A percentile compares a stretch with the other conserved stretches of the same genome.
These are phyloP conservation scores for Mirounga angustirostris DNA, from an alignment of 2,113 vertebrate species.

Conservation along the genomic window DNA sequence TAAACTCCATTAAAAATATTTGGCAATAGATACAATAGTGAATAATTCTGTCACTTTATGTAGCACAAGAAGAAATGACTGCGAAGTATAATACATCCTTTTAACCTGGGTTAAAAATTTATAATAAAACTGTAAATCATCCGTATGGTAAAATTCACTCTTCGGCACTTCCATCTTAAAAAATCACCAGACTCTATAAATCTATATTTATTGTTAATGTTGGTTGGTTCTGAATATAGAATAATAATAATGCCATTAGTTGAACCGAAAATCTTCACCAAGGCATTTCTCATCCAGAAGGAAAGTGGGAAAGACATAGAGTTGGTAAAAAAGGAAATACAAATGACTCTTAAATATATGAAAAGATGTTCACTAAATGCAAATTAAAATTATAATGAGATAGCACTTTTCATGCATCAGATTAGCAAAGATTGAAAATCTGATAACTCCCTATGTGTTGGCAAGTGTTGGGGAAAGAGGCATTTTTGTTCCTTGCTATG, in stretches of 20 bases:
- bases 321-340: neutral
- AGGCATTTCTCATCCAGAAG: neutral
- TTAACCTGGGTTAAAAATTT: neutral
- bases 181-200: neutral
- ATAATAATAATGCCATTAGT: neutral
- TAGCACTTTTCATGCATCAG: neutral
- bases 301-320: neutral
- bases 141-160: rapidly evolving
- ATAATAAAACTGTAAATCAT: neutral
- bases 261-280: neutral
- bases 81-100: neutral
- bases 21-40: neutral
- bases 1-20: neutral
- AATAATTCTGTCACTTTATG: neutral
- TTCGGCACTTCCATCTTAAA: rapidly evolving
- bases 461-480: neutral
- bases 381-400: conserved; percentile 13
- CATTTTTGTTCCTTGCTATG: neutral
- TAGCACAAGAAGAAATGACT: neutral
- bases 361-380: neutral
- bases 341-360: neutral
- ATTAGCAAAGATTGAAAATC: neutral
- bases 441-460: neutral
- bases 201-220: neutral
- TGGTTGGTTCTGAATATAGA: neutral